Conservation (phyloP, 2,797 vertebrate species). For the Pseudocheirus occidentalis region DNA sequence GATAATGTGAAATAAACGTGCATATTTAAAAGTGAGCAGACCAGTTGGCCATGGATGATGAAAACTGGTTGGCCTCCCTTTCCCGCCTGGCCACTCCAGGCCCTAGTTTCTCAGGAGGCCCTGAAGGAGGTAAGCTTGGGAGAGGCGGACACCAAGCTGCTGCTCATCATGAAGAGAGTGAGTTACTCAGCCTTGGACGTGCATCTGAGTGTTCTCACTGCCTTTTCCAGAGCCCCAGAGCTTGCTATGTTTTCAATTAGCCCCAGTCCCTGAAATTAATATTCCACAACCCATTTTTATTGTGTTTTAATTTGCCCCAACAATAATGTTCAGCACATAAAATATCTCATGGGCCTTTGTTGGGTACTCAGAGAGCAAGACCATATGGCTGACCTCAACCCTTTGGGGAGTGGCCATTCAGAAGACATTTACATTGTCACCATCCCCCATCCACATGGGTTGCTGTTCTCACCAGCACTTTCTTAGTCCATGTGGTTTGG, state of each 20-base stretch:
- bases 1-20: background rate
- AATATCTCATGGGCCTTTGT: constrained; percentile 74
- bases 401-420: constrained; percentile 74
- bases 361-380: constrained; percentile 64
- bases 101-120: constrained; percentile 51
- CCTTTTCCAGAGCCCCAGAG: constrained; percentile 67
- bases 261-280: constrained; percentile 76
- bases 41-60: constrained; percentile 45
- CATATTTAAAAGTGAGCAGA: background rate
- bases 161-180: constrained; percentile 58
- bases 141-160: constrained; percentile 53
- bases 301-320: constrained; percentile 74
- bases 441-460: constrained; percentile 50
- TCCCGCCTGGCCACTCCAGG: constrained; percentile 36
- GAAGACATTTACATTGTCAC: constrained; percentile 67
- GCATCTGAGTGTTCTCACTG: constrained; percentile 70
- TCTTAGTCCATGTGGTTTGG: constrained; percentile 66
- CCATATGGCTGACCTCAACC: constrained; percentile 77
- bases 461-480: constrained; percentile 68
- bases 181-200: constrained; percentile 53
- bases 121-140: constrained; percentile 27
- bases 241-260: constrained; percentile 77
- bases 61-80: constrained; percentile 49
- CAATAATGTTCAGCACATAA: constrained; percentile 76
- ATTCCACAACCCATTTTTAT: constrained; percentile 76